Evolutionary conservation across 1,140 invertebrate species (phyloP), one percentile per base, ranked within the genome.

Genomic region (Drosophila takahashii): DNA sequence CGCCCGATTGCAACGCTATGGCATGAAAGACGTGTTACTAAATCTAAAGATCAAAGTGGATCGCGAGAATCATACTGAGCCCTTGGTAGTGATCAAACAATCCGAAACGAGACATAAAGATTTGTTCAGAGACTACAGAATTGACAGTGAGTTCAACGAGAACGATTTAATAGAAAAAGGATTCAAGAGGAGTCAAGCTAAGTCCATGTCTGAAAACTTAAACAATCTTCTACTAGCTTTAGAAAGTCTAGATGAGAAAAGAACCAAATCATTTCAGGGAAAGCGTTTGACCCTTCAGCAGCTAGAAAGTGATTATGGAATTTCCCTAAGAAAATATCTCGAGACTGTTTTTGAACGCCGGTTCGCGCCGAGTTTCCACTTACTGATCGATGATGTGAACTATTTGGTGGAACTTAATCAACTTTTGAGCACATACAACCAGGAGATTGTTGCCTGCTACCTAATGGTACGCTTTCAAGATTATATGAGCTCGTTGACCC

Each of bases 311-410:
- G 5, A 22, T 7, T 13, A 53, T n/a, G 51, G 16, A 18, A 6
- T 53, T 53, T 18, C 18, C 2, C 18, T 53, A 13, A 18, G 18
- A 22, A 53, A 53, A 18, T 53, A 22, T 18, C 18, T 53, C 11
- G 32, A 53, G 32, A 36, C 36, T 2, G 32, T 53, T 4, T 53
- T 53, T 4, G 51, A 29, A 22, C 32, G 32, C 32, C 13, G 16
- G 11, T 36, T 53, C 13, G 0, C 51, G 4, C 4, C 51, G 7
- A 13, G 16, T 13, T 53, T 34, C 32, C 11, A 36, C 11, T 32
- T 53, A 32, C 34, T 22, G 29, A 16, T 53, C 10, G 16, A 36
- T 2, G 13, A 36, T 53, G 29, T 53, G 16, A 7, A 39, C 1
- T 54, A n/a, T 15, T 27, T 54, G 5, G 9, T 39, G 4, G 18